Evolutionary conservation across 1,140 invertebrate species (phyloP).

Genomic region (Theocolax elegans): DNA sequence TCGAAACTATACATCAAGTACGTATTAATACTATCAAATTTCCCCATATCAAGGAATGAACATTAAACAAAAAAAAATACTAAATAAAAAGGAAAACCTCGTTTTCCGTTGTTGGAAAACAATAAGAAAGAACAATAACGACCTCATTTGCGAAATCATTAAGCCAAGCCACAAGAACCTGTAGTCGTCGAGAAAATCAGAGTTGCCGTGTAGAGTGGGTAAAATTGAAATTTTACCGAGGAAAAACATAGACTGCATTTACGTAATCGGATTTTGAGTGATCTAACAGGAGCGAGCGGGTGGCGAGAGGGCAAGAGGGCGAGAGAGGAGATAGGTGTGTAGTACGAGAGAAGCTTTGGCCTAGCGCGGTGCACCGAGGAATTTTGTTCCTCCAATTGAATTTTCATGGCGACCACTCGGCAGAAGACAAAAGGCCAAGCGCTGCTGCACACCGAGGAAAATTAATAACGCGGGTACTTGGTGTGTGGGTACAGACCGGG

Average conservation of each 20-base stretch:
- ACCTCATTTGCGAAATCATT: slow-evolving; percentile 13
- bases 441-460: slow-evolving; percentile 34
- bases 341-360: too few relatives aligned
- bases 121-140: too few relatives aligned
- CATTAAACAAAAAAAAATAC: too few relatives aligned
- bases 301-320: neutral
- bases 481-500: slow-evolving; percentile 28
- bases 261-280: slow-evolving; percentile 32
- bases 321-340: too few relatives aligned
- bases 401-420: slow-evolving; percentile 38
- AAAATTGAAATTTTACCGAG: neutral
- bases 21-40: too few relatives aligned
- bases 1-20: too few relatives aligned
- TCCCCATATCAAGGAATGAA: too few relatives aligned
- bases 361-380: neutral
- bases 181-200: slow-evolving; percentile 5
- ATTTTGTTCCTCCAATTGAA: slow-evolving; percentile 33
- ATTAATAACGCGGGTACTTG: slow-evolving; percentile 53
- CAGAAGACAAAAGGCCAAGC: neutral
- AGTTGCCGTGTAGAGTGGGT: neutral
- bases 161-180: neutral
- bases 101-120: too few relatives aligned
- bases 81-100: too few relatives aligned
- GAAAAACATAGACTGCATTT: slow-evolving; percentile 17
- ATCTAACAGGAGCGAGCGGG: neutral